A percentile compares a stretch with the other conserved stretches of the same genome.
These are phyloP conservation scores for Lithobates sylvaticus DNA, from an alignment of 2,797 vertebrate species.

Conservation along the genomic window DNA sequence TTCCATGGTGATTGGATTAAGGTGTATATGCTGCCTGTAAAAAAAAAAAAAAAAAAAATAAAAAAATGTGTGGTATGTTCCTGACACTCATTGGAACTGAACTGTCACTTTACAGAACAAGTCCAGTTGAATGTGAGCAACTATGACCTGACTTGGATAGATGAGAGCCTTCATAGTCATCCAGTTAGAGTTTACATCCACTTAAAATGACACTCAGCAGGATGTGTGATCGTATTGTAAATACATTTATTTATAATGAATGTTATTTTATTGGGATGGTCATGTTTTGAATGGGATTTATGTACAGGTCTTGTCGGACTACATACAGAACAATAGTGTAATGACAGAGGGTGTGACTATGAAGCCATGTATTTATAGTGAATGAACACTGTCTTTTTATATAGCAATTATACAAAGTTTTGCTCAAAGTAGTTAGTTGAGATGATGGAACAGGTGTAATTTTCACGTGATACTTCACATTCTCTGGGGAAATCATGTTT, in stretches of 20 bases:
- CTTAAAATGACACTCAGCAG: not conserved
- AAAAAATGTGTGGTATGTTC: too few species aligned
- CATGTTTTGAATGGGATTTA: conserved; percentile 1
- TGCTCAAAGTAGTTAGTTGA: not conserved
- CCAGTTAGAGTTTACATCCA: too few species aligned
- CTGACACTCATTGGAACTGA: too few species aligned
- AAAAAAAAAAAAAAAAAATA: too few species aligned
- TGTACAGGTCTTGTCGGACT: not conserved
- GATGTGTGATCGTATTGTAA: not conserved
- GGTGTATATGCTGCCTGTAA: too few species aligned
- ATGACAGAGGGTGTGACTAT: conserved; percentile 32
- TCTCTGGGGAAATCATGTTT: not conserved
- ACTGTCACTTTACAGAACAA: too few species aligned
- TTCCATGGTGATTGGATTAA: too few species aligned
- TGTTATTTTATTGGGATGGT: conserved; percentile 29
- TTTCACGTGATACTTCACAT: not conserved
- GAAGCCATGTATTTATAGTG: conserved; percentile 19
- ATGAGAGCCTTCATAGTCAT: too few species aligned
- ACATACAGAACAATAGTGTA: conserved; percentile 3
- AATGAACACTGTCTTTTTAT: conserved; percentile 2
- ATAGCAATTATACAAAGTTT: conserved; percentile 11
- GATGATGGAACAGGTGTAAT: not conserved
- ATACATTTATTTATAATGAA: not conserved
- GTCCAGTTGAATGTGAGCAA: too few species aligned
- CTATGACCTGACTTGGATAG: too few species aligned